phyloP scores from a whole-genome alignment of 2,797 vertebrate species.

The Molossus molossus region DNA sequence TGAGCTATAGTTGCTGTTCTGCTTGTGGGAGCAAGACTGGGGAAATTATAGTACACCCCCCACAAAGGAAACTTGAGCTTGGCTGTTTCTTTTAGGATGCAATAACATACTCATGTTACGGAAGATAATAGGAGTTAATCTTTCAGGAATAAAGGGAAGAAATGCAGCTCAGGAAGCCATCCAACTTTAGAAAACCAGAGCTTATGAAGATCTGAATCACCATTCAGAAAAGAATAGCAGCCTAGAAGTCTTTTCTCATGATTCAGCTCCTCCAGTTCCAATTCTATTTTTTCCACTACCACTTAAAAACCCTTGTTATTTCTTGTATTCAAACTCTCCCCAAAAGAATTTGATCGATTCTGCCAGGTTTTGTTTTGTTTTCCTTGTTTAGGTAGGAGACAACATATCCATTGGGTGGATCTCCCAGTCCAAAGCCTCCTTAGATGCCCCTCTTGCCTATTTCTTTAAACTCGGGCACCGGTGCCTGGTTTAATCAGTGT shows the following conservation, averaged over 20 bases:
- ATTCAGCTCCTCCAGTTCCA: neutral
- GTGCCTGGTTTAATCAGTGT: neutral
- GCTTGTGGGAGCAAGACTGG: neutral
- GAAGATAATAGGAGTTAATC: slow-evolving; percentile 40
- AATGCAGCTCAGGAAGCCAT: neutral
- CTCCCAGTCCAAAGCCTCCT: neutral
- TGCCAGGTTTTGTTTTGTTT: neutral
- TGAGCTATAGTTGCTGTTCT: neutral
- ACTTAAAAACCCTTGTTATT: neutral
- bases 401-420: neutral
- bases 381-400: neutral
- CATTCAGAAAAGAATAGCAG: neutral
- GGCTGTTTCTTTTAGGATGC: neutral
- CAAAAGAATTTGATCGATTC: neutral
- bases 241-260: neutral
- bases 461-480: neutral
- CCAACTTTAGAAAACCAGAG: slow-evolving; percentile 38
- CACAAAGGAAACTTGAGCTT: neutral
- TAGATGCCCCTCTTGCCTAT: neutral
- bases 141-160: slow-evolving; percentile 6
- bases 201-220: slow-evolving; percentile 18
- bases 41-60: neutral
- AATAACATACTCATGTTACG: neutral
- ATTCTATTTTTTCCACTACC: neutral
- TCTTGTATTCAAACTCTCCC: neutral